Conservation (phyloP, 2,113 vertebrate species). For the Cavia aperea region DNA sequence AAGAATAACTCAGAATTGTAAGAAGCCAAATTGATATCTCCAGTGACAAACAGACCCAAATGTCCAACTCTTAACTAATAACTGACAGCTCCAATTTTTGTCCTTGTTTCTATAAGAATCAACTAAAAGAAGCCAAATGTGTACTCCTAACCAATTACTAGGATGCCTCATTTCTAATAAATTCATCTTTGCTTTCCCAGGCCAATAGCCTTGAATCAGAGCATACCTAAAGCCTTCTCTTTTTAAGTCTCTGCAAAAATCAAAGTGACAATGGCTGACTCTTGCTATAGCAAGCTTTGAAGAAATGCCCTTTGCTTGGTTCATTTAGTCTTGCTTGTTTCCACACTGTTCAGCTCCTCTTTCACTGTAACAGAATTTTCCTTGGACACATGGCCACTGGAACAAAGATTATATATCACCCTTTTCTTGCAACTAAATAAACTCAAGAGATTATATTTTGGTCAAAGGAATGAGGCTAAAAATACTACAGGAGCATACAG, state of each 20-base stretch:
- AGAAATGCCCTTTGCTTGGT: not conserved
- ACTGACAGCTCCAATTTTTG: not conserved
- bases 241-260: not conserved
- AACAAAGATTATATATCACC: not conserved
- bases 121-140: not conserved
- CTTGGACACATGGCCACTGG: not conserved
- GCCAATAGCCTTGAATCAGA: not conserved
- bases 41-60: not conserved
- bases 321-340: not conserved
- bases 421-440: not conserved
- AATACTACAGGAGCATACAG: not conserved
- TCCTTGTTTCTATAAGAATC: not conserved
- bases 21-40: not conserved
- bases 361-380: not conserved
- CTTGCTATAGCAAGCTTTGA: not conserved
- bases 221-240: not conserved
- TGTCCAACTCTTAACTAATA: not conserved
- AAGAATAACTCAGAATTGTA: not conserved
- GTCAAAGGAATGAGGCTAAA: not conserved
- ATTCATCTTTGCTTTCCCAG: rapidly evolving
- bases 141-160: too few species aligned
- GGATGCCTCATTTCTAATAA: not conserved
- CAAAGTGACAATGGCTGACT: not conserved
- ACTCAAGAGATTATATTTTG: not conserved
- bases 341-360: not conserved